Percentiles rank a stretch among this genome's conserved stretches.
Conservation (phyloP, 2,113 vertebrate genomes). For the Xenopus laevis region DNA sequence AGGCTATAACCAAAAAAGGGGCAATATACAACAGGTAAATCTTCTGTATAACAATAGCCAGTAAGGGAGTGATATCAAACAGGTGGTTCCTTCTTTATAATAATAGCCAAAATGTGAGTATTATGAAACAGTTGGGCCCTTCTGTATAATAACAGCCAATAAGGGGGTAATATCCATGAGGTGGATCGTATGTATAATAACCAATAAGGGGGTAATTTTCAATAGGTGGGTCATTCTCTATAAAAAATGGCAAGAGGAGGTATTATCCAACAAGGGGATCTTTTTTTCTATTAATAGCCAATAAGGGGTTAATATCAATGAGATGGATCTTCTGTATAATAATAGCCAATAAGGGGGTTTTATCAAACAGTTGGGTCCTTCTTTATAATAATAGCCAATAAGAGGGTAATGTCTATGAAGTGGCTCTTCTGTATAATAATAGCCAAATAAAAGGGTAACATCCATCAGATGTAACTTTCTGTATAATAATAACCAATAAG, state of each 20-base stretch:
- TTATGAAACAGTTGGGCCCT: neutral
- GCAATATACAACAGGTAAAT: neutral
- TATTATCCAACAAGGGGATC: neutral
- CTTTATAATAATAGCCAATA: too few relatives aligned
- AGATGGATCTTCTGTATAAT: neutral
- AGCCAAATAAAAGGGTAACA: neutral
- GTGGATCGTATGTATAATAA: neutral
- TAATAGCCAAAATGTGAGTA: neutral
- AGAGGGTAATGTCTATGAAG: neutral
- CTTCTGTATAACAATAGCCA: too few relatives aligned
- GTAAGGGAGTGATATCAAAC: neutral
- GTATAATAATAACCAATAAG: neutral
- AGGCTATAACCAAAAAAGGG: neutral
- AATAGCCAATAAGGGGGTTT: neutral
- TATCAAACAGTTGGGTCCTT: neutral
- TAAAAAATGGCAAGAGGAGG: too few relatives aligned
- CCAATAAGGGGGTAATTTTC: neutral
- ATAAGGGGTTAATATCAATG: neutral
- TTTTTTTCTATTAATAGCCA: neutral
- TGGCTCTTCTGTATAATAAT: neutral
- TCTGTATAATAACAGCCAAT: too few relatives aligned
- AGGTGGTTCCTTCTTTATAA: neutral
- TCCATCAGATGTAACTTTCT: neutral
- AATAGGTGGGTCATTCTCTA: neutral
- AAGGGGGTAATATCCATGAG: neutral